Conservation (phyloP, 2,113 vertebrate species). For the Chiloscyllium plagiosum region DNA sequence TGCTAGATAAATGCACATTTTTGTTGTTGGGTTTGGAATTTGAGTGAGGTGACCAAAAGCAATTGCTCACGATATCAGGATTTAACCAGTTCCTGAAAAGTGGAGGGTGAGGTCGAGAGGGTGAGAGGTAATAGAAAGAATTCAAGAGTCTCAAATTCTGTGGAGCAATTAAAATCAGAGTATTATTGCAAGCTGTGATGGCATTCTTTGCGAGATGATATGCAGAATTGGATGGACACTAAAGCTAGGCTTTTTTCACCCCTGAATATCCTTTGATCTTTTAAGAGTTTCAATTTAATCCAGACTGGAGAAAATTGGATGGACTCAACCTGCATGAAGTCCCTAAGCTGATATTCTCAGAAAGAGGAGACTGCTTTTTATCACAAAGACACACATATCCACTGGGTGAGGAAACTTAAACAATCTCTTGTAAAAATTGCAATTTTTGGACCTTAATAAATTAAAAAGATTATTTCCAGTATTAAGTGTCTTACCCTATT, state of each 20-base stretch:
- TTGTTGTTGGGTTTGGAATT: not conserved
- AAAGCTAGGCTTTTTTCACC: not conserved
- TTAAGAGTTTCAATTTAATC: not conserved
- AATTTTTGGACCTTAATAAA: not conserved
- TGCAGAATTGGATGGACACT: not conserved
- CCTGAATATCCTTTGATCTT: not conserved
- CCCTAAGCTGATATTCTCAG: not conserved
- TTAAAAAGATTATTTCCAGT: not conserved
- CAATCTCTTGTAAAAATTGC: not conserved
- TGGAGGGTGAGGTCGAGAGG: too few relatives aligned
- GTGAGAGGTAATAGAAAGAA: too few relatives aligned
- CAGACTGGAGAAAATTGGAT: not conserved
- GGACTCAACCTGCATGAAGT: not conserved
- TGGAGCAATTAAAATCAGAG: too few relatives aligned
- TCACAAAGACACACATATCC: not conserved
- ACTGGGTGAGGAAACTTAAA: not conserved
- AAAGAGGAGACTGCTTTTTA: not conserved
- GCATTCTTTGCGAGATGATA: not conserved
- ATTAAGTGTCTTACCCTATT: not conserved
- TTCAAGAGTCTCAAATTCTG: too few relatives aligned
- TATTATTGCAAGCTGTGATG: not conserved
- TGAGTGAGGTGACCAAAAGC: too few relatives aligned
- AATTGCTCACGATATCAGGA: too few relatives aligned
- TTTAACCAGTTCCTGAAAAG: too few relatives aligned
- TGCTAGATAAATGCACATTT: not conserved